Base-by-base conservation (phyloP, 1,140 invertebrate genomes). In the Augochlora pura region DNA sequence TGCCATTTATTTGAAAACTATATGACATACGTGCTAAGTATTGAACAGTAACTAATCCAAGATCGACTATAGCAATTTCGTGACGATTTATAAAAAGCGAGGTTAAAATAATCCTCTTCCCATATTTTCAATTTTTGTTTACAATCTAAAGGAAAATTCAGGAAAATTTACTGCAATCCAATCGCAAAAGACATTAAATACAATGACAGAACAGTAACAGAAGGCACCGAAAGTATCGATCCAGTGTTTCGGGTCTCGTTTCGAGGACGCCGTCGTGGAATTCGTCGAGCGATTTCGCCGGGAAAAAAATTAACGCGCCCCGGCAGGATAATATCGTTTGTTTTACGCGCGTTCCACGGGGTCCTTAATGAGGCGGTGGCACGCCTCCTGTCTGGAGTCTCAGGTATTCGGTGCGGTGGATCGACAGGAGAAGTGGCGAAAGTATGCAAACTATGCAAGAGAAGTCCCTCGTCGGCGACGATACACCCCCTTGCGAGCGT, bases 371-470 rank as follows among this genome's bases (percentile, higher is more conserved):
- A 86, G 83, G 70, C 74, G 71, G 70, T 64, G 83, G 82, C 83
- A 74, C 74, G 83, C 84, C 69, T 74, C 46, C 65, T 63, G 83
- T 67, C 73, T 75, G 63, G 74, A 71, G 84, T 71, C 79, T 76
- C 73, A 54, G 83, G 79, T 86, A 85, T 82, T 74, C 66, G 83
- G 77, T 23, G 73, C 62, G 72, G 63, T 54, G 66, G 79, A 82
- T 82, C 79, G 62, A 74, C 74, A 39, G 60, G 25, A 63, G n/a
- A 85, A 85, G 73, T 81, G 69, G 54, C 73, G 78, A 64, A 81
- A 80, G 74, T 81, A 86, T 62, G 84, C 84, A 60, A 84, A 86
- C 83, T 86, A 86, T 86, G 84, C 81, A 65, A 71, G 49, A 66
- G 42, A 66, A 85, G 70, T 78, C 66, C 63, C 67, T 66, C 60